phyloP scores from a whole-genome alignment of 2,888 invertebrate species.

The Netelia fuscicornis region DNA sequence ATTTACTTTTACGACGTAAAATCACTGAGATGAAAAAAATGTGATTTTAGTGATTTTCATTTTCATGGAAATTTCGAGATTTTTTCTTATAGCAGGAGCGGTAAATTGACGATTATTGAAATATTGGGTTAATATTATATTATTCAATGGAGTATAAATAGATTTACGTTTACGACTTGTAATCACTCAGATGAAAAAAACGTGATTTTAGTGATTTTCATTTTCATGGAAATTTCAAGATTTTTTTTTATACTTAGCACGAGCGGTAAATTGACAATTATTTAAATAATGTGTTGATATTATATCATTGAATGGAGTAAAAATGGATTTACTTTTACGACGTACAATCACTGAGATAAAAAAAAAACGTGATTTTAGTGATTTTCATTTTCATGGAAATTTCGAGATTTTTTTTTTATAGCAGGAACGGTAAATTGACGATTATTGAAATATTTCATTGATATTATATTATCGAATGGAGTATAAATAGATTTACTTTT shows the following conservation, averaged over 20 bases:
- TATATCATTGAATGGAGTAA: no score
- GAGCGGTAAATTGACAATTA: not conserved
- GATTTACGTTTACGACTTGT: no score
- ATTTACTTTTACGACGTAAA: no score
- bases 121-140: no score
- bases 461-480: no score
- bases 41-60: not conserved
- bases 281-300: not conserved
- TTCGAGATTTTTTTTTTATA: not conserved
- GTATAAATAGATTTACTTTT: no score
- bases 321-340: no score
- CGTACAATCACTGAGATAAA: not conserved
- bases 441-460: not conserved
- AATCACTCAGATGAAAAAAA: not conserved
- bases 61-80: not conserved
- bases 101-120: not conserved
- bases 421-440: not conserved
- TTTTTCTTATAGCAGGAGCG: not conserved
- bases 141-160: no score
- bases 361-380: not conserved
- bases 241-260: not conserved
- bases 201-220: not conserved
- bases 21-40: not conserved
- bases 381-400: not conserved
- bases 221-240: not conserved